phyloP scores from a whole-genome alignment of 1,140 invertebrate species.

The Aporrectodea caliginosa region DNA sequence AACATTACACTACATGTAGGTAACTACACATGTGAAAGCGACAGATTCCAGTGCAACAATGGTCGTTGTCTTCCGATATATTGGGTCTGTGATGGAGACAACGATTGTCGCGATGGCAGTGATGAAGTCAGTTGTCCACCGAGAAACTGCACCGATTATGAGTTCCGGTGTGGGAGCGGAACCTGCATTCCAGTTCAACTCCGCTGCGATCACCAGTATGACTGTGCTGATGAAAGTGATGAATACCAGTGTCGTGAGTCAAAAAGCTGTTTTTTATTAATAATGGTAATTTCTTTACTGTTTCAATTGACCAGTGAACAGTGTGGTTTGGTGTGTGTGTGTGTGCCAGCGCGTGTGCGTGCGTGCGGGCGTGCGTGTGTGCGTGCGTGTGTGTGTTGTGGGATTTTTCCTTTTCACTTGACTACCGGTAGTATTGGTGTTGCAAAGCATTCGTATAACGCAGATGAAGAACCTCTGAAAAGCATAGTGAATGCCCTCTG shows the following conservation, averaged over 20 bases:
- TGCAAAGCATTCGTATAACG: too few relatives aligned
- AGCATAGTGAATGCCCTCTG: too few relatives aligned
- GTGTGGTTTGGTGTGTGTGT: too few relatives aligned
- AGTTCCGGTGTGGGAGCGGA: conserved; percentile 35
- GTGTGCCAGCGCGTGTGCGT: too few relatives aligned
- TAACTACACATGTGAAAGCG: conserved; percentile 4
- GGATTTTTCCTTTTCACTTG: too few relatives aligned
- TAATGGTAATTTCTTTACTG: too few relatives aligned
- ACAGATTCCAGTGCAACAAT: conserved; percentile 64
- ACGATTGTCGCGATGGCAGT: conserved; percentile 24
- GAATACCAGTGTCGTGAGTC: conserved; percentile 76
- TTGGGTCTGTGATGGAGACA: conserved; percentile 24
- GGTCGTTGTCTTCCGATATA: conserved; percentile 65
- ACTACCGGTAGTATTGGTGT: too few relatives aligned
- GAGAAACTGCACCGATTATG: conserved; percentile 70
- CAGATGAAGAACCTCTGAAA: too few relatives aligned
- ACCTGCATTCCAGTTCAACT: conserved; percentile 80
- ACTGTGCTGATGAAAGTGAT: conserved; percentile 80
- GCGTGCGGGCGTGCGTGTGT: too few relatives aligned
- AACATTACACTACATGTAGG: background rate
- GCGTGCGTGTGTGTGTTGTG: too few relatives aligned
- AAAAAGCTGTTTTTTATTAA: too few relatives aligned
- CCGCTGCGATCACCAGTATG: conserved; percentile 80
- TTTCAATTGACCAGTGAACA: too few relatives aligned
- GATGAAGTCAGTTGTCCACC: conserved; percentile 61